Conservation (phyloP, 2,113 vertebrate species). For the Nettapus auritus region DNA sequence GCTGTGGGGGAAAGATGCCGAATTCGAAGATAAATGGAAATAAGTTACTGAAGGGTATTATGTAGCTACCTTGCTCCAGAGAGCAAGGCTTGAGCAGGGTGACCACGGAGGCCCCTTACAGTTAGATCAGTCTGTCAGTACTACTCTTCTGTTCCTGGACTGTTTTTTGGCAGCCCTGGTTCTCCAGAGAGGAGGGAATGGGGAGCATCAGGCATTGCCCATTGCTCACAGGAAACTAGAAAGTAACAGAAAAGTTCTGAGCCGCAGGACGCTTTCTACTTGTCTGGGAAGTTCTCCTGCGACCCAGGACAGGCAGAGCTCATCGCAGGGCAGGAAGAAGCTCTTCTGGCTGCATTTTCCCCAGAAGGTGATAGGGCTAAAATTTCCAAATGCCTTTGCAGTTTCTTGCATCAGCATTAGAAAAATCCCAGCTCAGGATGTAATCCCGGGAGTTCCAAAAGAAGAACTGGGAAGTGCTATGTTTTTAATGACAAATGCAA, state of each 20-base stretch:
- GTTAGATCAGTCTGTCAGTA: fast-evolving
- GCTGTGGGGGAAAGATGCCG: neutral
- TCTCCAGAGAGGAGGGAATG: neutral
- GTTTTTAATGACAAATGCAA: neutral
- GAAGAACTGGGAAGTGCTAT: neutral
- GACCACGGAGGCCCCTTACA: neutral
- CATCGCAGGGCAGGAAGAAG: neutral
- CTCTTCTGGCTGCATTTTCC: neutral
- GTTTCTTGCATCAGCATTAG: neutral
- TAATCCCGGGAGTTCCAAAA: neutral
- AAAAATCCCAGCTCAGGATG: neutral
- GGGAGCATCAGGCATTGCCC: neutral
- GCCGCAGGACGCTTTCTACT: neutral
- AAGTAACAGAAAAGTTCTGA: neutral
- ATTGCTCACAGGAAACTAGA: neutral
- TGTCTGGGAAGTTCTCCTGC: neutral
- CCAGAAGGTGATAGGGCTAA: neutral
- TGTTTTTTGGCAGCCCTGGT: neutral
- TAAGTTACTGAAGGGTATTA: neutral
- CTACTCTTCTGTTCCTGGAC: neutral
- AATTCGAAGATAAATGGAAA: neutral
- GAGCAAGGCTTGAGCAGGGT: neutral
- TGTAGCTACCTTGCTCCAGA: too few species aligned
- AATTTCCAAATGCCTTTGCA: neutral
- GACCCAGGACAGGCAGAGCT: neutral